Evolutionary conservation across 2,113 vertebrate species (phyloP).

Genomic region (Pionites leucogaster): DNA sequence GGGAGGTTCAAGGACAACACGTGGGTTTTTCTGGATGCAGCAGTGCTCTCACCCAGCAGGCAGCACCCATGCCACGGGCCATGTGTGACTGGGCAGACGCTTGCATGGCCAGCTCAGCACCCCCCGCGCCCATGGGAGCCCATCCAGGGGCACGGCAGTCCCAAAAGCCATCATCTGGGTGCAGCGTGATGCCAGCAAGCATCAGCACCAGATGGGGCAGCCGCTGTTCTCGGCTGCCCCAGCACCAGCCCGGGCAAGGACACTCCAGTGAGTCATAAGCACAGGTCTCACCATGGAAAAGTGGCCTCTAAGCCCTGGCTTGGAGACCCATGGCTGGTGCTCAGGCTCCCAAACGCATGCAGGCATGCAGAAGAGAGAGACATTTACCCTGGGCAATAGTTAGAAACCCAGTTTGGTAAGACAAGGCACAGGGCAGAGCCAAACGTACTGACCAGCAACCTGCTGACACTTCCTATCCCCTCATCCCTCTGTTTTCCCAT

Average conservation of each 20-base stretch:
- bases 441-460: neutral
- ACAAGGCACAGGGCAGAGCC: neutral
- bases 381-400: neutral
- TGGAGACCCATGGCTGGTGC: neutral
- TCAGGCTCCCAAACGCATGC: neutral
- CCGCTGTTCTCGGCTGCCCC: neutral
- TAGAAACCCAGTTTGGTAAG: neutral
- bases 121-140: neutral
- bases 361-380: rapidly evolving
- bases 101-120: neutral
- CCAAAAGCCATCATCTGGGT: neutral
- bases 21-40: neutral
- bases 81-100: rapidly evolving
- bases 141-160: rapidly evolving
- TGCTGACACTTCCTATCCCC: neutral
- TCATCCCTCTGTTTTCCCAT: neutral
- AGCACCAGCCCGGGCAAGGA: neutral
- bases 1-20: neutral
- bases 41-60: rapidly evolving
- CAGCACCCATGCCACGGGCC: rapidly evolving
- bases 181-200: rapidly evolving
- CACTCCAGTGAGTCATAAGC: neutral
- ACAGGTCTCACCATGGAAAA: neutral
- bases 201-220: neutral
- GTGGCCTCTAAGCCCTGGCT: neutral